phyloP scores from a whole-genome alignment of 2,113 vertebrate genomes.

The Stomatorhinus ivindoensis region DNA sequence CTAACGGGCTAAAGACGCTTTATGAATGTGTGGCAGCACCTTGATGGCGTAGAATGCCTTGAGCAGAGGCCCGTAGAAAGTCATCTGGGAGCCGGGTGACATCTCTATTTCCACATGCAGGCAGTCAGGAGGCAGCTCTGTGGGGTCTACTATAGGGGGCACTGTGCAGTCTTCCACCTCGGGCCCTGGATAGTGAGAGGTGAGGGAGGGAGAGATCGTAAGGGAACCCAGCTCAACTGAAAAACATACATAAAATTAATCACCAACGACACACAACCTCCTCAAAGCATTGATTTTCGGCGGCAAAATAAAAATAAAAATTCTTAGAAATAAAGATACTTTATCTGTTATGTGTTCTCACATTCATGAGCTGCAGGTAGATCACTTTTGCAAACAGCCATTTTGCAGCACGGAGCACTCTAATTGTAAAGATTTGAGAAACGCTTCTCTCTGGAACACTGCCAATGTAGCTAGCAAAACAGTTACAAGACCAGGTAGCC shows the following conservation, averaged over 20 bases:
- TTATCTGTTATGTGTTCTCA: not conserved
- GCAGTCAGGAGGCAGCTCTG: slow-evolving; percentile 82
- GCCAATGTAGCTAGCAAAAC: too few relatives aligned
- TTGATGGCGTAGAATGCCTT: slow-evolving; percentile 85
- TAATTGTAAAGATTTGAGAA: not conserved
- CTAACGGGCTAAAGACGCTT: not conserved
- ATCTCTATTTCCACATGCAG: slow-evolving; percentile 94
- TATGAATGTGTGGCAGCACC: slow-evolving; percentile 51
- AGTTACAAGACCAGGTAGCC: not conserved
- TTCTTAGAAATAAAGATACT: not conserved
- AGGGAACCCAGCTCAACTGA: not conserved
- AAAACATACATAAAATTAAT: not conserved
- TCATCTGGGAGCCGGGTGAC: slow-evolving; percentile 86
- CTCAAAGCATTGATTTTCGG: not conserved
- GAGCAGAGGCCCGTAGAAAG: slow-evolving; percentile 84
- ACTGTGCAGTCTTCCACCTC: slow-evolving; percentile 80
- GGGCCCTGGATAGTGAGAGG: slow-evolving; percentile 63
- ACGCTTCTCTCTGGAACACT: not conserved
- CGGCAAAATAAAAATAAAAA: not conserved
- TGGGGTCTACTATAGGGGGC: slow-evolving; percentile 72
- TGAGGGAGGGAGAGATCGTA: not conserved
- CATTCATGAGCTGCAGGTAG: not conserved
- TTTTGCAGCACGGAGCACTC: not conserved
- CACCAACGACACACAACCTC: not conserved
- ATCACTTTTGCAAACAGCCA: not conserved